A percentile compares a stretch with the other conserved stretches of the same genome.
Conservation (phyloP, 2,888 invertebrate genomes). For the Cephus pulcher region DNA sequence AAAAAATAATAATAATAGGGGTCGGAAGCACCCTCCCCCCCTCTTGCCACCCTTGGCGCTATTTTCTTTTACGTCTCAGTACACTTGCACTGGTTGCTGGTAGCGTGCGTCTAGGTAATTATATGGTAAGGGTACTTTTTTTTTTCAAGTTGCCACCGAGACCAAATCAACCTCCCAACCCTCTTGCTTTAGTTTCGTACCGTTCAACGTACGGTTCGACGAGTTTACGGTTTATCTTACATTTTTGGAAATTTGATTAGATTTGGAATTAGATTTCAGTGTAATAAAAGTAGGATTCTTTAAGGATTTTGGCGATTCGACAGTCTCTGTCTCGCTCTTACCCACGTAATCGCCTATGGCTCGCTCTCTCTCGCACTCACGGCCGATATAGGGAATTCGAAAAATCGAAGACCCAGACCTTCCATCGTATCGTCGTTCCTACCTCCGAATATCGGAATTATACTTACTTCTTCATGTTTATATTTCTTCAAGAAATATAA, state of each 20-base stretch:
- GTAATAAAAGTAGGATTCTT: too few relatives aligned
- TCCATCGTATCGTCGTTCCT: too few relatives aligned
- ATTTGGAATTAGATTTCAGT: neutral
- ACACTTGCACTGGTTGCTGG: neutral
- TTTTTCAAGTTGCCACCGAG: neutral
- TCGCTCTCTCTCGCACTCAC: neutral
- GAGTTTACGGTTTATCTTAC: neutral
- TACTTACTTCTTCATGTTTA: too few relatives aligned
- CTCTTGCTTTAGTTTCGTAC: neutral
- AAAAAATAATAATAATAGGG: neutral
- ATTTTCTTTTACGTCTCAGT: neutral
- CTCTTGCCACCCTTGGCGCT: neutral
- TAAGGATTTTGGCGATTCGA: neutral
- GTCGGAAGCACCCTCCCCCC: neutral
- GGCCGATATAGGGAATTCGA: neutral
- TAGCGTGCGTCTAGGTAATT: neutral
- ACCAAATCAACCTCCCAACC: neutral
- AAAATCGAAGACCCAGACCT: neutral
- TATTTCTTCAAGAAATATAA: too few relatives aligned
- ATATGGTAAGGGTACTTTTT: neutral
- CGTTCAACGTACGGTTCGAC: neutral
- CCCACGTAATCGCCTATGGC: neutral
- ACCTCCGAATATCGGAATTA: too few relatives aligned
- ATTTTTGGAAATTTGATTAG: neutral
- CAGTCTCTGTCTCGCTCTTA: neutral